phyloP scores from a whole-genome alignment of 2,113 vertebrate species.

The Benitochromis conjunctus region DNA sequence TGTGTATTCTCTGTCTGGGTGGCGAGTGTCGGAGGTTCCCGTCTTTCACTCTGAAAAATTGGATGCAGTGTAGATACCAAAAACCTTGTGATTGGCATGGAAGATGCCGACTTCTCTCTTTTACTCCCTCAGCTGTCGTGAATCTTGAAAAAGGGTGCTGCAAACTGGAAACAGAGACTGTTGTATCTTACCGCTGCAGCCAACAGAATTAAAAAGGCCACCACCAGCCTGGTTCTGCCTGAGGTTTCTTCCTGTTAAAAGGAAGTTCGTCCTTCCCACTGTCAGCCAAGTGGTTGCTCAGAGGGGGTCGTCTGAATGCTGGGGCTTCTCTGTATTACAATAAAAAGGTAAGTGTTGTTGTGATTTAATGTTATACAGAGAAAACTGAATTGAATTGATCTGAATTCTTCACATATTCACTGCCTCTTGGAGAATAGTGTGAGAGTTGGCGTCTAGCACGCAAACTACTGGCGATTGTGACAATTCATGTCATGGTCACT shows the following conservation, averaged over 20 bases:
- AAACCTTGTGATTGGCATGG: background rate
- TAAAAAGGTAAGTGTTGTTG: background rate
- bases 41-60: background rate
- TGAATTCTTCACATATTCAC: background rate
- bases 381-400: background rate
- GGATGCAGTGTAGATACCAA: background rate
- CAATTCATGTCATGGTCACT: background rate
- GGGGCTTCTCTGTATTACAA: background rate
- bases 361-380: background rate
- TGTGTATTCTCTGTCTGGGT: background rate
- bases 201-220: background rate
- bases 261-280: background rate
- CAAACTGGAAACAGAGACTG: background rate
- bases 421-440: background rate
- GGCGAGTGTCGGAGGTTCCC: background rate
- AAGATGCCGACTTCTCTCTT: background rate
- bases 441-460: background rate
- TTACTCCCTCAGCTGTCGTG: fast-evolving
- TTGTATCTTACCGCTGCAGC: fast-evolving
- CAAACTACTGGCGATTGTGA: background rate
- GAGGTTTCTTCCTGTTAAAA: background rate
- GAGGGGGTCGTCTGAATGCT: background rate
- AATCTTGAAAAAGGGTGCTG: background rate
- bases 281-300: background rate
- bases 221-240: background rate